Evolutionary conservation across 2,888 invertebrate genomes (phyloP), one percentile per base, ranked within the genome.

Genomic region (Himalopsyche anomala): DNA sequence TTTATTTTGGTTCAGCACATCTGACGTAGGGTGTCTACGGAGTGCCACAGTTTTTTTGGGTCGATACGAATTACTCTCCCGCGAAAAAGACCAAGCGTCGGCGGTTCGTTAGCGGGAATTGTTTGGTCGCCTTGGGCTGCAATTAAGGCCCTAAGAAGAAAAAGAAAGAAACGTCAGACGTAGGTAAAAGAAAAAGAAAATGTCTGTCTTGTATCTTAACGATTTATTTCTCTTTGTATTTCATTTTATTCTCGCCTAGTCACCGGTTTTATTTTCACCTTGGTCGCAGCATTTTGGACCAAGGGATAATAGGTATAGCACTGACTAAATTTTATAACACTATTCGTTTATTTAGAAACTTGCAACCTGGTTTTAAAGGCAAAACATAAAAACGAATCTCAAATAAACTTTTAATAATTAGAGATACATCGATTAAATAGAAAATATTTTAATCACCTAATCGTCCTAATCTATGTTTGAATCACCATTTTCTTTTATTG

Each of bases 61-160:
- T 74, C 74, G 74, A 74, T 74, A 74, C 74, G 74, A 74, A 74
- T 74, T 74, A 74, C 74, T 74, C 74, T 74, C 74, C 74, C 36
- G 74, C 74, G 74, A 74, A 74, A 74, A 74, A 74, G 74, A 74
- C 74, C 74, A 74, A 74, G 36, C 74, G 74, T 38, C 19, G 74
- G 74, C 38, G 74, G 74, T 74, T 74, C 74, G 74, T 74, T 74
- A 74, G 74, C 74, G 74, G 74, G 74, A 74, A 74, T 74, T 74
- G 74, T 74, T 74, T 74, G 74, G 74, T 74, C 74, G 74, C 74
- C 74, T 74, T 74, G 74, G 74, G 74, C 74, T 74, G 74, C 74
- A 74, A 74, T 74, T 74, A 74, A 74, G 74, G 74, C 36, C 36
- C 74, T 74, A 74, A 74, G 74, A 74, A 74, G 74, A 74, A 74